Percentiles rank a stretch among this genome's conserved stretches.
Conservation (phyloP, 1,140 invertebrate genomes). For the Zaprionus tsacasi region DNA sequence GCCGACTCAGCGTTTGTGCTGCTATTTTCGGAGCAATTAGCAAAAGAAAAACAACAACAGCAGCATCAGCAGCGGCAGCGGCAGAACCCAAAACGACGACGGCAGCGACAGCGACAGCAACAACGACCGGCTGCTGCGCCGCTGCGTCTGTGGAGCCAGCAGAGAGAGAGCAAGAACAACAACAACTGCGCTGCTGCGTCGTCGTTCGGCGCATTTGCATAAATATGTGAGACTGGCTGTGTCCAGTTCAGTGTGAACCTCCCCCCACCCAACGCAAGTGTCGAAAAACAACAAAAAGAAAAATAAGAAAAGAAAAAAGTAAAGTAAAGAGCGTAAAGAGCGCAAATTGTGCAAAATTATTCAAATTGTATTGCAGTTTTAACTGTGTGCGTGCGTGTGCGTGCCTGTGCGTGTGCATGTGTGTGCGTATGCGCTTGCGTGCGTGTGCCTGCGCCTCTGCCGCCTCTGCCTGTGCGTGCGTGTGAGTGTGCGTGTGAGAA, state of each 20-base stretch:
- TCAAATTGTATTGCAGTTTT: constrained; percentile 32
- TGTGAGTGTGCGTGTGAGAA: not conserved
- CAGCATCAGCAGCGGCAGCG: constrained; percentile 4
- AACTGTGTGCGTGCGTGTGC: constrained; percentile 16
- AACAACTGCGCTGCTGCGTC: constrained; percentile 15
- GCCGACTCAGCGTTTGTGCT: constrained; percentile 34
- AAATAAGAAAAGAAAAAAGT: too few relatives aligned
- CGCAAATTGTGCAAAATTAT: constrained; percentile 50
- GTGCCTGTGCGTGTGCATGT: constrained; percentile 12
- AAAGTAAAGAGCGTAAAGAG: constrained; percentile 22
- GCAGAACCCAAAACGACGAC: constrained; percentile 8
- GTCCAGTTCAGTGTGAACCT: too few relatives aligned
- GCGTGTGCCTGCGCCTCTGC: not conserved
- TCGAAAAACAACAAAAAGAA: constrained; percentile 24
- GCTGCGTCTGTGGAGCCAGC: constrained; percentile 22
- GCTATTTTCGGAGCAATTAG: constrained; percentile 49
- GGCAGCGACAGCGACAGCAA: not conserved
- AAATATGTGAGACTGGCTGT: constrained; percentile 47
- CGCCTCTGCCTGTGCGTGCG: constrained; percentile 1
- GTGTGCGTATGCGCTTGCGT: constrained; percentile 25
- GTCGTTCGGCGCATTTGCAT: constrained; percentile 42
- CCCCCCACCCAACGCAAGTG: constrained; percentile 20
- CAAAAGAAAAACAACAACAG: constrained; percentile 25
- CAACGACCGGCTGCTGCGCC: constrained; percentile 31
- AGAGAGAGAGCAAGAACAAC: constrained; percentile 4